Percentiles rank a stretch among this genome's conserved stretches.
phyloP scores from a whole-genome alignment of 2,797 vertebrate genomes.

The Peromyscus nudipes region DNA sequence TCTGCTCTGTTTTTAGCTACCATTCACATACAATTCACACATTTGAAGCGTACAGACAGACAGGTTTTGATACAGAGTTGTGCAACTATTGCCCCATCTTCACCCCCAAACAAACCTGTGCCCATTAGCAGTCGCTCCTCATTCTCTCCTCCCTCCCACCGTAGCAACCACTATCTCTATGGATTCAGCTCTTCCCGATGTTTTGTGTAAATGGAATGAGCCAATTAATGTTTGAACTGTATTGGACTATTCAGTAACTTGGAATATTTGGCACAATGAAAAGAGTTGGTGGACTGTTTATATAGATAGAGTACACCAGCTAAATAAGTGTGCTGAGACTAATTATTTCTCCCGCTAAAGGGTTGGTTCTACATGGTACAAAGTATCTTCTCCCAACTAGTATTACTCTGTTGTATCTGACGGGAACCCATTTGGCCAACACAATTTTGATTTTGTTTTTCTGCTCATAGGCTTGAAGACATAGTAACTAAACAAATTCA shows the following conservation, averaged over 20 bases:
- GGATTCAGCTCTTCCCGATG: background rate
- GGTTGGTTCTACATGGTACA: background rate
- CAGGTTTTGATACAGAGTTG: background rate
- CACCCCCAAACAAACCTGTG: background rate
- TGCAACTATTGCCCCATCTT: background rate
- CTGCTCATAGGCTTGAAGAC: conserved; percentile 38
- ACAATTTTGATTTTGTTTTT: background rate
- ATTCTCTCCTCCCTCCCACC: background rate
- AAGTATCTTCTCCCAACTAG: background rate
- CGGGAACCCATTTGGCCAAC: background rate
- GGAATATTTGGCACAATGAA: background rate
- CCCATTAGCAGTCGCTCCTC: background rate
- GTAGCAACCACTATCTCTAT: conserved; percentile 4
- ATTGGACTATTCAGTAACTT: conserved; percentile 11
- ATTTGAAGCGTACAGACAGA: background rate
- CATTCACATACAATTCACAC: background rate
- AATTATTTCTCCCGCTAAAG: conserved; percentile 37
- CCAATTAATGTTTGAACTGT: conserved; percentile 30
- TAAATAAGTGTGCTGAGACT: background rate
- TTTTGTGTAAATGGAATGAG: conserved; percentile 52
- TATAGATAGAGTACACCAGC: background rate
- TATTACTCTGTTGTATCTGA: conserved; percentile 7
- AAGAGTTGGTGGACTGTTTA: background rate
- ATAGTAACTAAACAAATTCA: conserved; percentile 7
- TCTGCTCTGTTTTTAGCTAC: background rate